Evolutionary conservation across 2,888 invertebrate species (phyloP).

Genomic region (Hydraecia micacea): DNA sequence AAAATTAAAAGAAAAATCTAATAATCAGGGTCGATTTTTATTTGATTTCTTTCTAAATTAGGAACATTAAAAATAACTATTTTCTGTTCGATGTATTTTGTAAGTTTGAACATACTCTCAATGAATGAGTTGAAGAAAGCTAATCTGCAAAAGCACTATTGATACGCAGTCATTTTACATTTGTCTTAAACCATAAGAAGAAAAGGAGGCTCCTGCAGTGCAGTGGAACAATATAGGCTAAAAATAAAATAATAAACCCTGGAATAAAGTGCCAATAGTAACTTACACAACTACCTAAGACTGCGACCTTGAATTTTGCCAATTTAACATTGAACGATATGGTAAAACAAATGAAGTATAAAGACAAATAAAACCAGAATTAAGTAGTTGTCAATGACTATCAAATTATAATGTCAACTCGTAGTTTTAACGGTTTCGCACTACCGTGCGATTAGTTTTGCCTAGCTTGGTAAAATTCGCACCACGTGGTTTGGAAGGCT

Average conservation of each 20-base stretch:
- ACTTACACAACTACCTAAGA: not conserved
- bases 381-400: constrained; percentile 44
- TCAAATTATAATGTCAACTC: constrained; percentile 63
- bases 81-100: not conserved
- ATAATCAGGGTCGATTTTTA: not conserved
- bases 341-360: constrained; percentile 47
- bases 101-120: not conserved
- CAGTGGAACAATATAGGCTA: not conserved
- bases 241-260: not conserved
- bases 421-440: constrained; percentile 48
- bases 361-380: constrained; percentile 46
- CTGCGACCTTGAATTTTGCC: constrained; percentile 39
- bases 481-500: constrained; percentile 20
- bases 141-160: not conserved
- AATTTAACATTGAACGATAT: constrained; percentile 39
- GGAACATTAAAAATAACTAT: not conserved
- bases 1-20: not conserved
- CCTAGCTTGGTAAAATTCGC: constrained; percentile 20
- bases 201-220: not conserved
- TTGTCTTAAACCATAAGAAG: not conserved
- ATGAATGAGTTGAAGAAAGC: not conserved
- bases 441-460: constrained; percentile 31
- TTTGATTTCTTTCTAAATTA: not conserved
- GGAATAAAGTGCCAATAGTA: not conserved
- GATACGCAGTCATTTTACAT: not conserved